A percentile compares a stretch with the other conserved stretches of the same genome.
phyloP scores from a whole-genome alignment of 92 coral and sea anemone genomes.

The Pocillopora grandis region DNA sequence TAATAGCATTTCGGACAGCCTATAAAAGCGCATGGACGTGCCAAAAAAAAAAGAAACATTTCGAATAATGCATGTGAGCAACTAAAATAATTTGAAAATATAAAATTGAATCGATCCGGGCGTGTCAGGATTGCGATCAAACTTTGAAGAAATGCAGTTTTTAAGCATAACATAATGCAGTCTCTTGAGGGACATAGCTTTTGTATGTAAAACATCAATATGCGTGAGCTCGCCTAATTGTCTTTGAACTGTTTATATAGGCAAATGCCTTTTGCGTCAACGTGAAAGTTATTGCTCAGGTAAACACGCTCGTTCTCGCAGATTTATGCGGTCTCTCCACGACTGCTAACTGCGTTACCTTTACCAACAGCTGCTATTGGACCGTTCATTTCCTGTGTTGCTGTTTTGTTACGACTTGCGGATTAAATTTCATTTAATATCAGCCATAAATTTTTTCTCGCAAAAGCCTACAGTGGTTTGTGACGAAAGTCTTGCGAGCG shows the following conservation, averaged over 20 bases:
- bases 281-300: slow-evolving; percentile 1
- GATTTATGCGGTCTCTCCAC: neutral
- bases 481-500: neutral
- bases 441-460: neutral
- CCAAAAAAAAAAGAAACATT: too few species aligned
- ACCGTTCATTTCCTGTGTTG: neutral
- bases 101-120: too few species aligned
- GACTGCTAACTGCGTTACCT: neutral
- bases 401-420: neutral
- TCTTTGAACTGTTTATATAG: slow-evolving; percentile 14
- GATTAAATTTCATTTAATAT: slow-evolving; percentile 11
- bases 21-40: too few species aligned
- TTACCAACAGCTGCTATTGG: neutral
- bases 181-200: neutral
- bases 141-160: neutral
- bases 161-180: neutral
- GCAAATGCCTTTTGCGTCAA: slow-evolving; percentile 40
- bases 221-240: slow-evolving; percentile 6
- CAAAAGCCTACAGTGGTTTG: neutral
- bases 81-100: too few species aligned
- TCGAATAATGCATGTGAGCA: too few species aligned
- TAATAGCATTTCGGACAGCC: too few species aligned
- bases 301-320: neutral
- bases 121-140: too few species aligned
- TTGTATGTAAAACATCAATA: slow-evolving; percentile 2